These are phyloP conservation scores for Spicauda simplicius DNA, from an alignment of 2,888 invertebrate species.

Conservation along the genomic window DNA sequence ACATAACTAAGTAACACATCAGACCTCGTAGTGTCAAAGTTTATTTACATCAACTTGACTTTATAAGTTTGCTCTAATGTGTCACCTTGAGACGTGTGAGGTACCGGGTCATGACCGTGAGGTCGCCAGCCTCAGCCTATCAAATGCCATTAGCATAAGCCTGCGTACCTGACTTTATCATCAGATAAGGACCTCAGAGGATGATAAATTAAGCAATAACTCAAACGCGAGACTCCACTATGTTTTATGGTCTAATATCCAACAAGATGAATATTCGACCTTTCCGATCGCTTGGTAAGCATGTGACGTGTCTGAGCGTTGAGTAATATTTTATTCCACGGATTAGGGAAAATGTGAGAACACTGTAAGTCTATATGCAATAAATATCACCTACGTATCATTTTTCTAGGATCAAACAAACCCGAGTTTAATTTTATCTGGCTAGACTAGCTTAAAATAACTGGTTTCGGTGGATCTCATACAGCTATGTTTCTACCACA, in stretches of 20 bases:
- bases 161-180: conserved; percentile 20
- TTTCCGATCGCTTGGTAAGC: not conserved
- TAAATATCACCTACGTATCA: too few relatives aligned
- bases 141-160: conserved; percentile 19
- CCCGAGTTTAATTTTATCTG: too few relatives aligned
- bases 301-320: not conserved
- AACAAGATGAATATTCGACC: not conserved
- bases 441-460: too few relatives aligned
- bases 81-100: not conserved
- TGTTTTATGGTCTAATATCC: conserved; percentile 13
- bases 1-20: too few relatives aligned
- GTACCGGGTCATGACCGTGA: not conserved
- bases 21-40: not conserved
- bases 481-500: too few relatives aligned
- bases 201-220: conserved; percentile 12
- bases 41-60: not conserved
- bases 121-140: conserved; percentile 16
- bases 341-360: too few relatives aligned
- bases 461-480: too few relatives aligned
- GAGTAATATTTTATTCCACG: too few relatives aligned
- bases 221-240: not conserved
- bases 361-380: too few relatives aligned
- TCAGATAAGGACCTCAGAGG: conserved; percentile 7
- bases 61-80: not conserved
- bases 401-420: too few relatives aligned